Percentiles rank a stretch among this genome's conserved stretches.
Evolutionary conservation across 1,140 invertebrate genomes (phyloP).

Genomic region (Pseudomyrmex sp.): DNA sequence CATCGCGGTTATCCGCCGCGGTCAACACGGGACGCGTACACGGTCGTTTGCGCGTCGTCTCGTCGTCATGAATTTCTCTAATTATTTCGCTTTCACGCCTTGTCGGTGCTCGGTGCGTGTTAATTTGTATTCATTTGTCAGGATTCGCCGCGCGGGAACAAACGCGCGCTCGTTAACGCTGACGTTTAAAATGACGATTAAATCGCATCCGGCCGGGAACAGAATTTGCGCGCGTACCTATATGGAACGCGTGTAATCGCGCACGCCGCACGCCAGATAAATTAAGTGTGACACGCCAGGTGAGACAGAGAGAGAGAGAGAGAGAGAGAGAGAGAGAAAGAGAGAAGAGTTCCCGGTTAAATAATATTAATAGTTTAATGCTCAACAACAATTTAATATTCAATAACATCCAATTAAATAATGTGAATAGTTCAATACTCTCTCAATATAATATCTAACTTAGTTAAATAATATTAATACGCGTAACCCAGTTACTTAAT

Average conservation of each 20-base stretch:
- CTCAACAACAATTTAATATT: too few relatives aligned
- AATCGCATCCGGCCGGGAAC: constrained; percentile 28
- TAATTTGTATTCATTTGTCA: constrained; percentile 62
- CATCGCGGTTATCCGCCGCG: constrained; percentile 27
- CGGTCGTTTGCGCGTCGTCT: not conserved
- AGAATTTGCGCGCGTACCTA: constrained; percentile 22
- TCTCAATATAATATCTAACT: too few relatives aligned
- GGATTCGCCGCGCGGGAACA: constrained; percentile 19
- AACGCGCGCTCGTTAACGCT: constrained; percentile 29
- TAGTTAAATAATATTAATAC: too few relatives aligned
- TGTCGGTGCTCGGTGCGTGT: constrained; percentile 10
- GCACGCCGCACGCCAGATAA: constrained; percentile 29
- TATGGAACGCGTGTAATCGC: constrained; percentile 60
- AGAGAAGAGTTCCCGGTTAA: constrained; percentile 8
- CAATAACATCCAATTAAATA: too few relatives aligned
- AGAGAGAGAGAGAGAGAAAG: too few relatives aligned
- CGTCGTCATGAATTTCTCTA: constrained; percentile 28
- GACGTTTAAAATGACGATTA: constrained; percentile 57
- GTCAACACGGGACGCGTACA: not conserved
- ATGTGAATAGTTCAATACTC: too few relatives aligned
- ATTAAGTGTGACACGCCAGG: constrained; percentile 38
- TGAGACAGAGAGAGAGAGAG: not conserved
- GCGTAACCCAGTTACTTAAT: too few relatives aligned
- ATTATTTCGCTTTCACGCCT: constrained; percentile 57
- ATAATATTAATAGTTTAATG: not conserved